Conservation (phyloP, 2,888 invertebrate species). For the Tridacna gigas region DNA sequence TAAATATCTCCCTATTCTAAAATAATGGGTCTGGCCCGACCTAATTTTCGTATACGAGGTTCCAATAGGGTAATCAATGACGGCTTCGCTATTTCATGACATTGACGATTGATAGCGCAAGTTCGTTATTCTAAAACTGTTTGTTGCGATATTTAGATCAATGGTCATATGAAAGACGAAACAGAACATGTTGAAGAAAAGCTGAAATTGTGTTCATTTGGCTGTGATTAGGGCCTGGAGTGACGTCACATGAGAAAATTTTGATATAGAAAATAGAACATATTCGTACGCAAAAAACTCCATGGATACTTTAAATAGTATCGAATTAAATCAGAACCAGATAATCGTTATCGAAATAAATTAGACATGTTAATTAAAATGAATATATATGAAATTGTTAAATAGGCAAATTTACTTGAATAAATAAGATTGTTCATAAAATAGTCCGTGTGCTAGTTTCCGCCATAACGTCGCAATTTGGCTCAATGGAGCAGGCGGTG, state of each 20-base stretch:
- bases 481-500: constrained; percentile 5
- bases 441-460: constrained; percentile 10
- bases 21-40: constrained; percentile 6
- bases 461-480: constrained; percentile 14
- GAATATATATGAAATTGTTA: not conserved
- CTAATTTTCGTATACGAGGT: not conserved
- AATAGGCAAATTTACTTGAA: not conserved
- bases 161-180: no score
- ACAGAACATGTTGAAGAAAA: no score
- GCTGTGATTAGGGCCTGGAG: not conserved
- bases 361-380: not conserved
- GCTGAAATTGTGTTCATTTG: not conserved
- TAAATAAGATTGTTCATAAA: not conserved
- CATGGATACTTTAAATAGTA: no score
- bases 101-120: not conserved
- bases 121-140: no score
- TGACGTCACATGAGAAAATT: constrained; percentile 30
- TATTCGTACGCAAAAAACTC: not conserved
- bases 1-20: not conserved
- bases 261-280: constrained; percentile 24
- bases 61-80: not conserved
- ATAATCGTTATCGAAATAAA: no score
- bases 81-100: not conserved
- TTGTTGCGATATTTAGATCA: no score
- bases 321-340: no score